Conservation (phyloP, 2,888 invertebrate genomes). For the Chrysomela aeneicollis region DNA sequence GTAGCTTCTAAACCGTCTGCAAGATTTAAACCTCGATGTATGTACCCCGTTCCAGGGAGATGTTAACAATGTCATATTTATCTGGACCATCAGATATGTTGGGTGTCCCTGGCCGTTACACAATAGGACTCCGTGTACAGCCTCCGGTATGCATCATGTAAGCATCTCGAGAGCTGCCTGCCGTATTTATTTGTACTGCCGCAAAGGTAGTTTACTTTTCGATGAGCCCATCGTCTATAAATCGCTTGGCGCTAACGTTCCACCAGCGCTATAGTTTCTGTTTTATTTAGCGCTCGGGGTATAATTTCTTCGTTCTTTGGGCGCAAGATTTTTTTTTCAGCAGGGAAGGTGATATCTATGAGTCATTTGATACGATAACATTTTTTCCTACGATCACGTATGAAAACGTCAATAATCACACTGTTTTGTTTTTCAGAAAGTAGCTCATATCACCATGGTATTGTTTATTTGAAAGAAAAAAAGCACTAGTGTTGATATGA, state of each 20-base stretch:
- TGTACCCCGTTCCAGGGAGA: not conserved
- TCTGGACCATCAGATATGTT: slow-evolving; percentile 33
- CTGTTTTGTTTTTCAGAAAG: too few species aligned
- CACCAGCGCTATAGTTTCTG: not conserved
- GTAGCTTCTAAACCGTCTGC: too few species aligned
- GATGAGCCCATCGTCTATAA: slow-evolving; percentile 54
- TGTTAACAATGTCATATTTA: slow-evolving; percentile 17
- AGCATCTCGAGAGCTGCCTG: slow-evolving; percentile 46
- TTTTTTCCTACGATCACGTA: too few species aligned
- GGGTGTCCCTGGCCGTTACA: slow-evolving; percentile 43
- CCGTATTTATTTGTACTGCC: slow-evolving; percentile 53
- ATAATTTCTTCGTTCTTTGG: too few species aligned
- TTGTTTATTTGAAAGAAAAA: too few species aligned
- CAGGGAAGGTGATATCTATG: too few species aligned
- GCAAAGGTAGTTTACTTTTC: slow-evolving; percentile 54
- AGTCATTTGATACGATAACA: too few species aligned
- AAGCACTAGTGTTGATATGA: too few species aligned
- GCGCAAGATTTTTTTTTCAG: too few species aligned
- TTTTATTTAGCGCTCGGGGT: too few species aligned
- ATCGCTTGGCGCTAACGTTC: slow-evolving; percentile 49
- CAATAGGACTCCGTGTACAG: slow-evolving; percentile 49
- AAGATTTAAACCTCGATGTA: not conserved
- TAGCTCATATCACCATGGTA: too few species aligned
- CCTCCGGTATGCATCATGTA: slow-evolving; percentile 48
- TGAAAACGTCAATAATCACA: too few species aligned